These are phyloP conservation scores for Alcedo quadribrachys DNA, from an alignment of 2,797 vertebrate species.

Conservation along the genomic window DNA sequence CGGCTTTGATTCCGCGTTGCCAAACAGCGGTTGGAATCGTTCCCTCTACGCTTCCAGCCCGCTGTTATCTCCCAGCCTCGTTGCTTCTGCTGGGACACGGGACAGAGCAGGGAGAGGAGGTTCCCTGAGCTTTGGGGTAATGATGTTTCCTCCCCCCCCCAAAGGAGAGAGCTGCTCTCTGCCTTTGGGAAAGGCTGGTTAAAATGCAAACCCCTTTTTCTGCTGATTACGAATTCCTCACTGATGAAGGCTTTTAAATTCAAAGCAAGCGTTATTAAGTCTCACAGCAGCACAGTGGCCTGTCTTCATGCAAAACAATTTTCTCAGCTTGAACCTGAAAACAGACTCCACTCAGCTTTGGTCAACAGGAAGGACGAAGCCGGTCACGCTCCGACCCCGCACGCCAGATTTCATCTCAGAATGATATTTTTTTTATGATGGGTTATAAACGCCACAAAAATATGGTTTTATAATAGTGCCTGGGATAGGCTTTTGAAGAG, in stretches of 20 bases:
- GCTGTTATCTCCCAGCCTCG: neutral
- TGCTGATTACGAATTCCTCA: neutral
- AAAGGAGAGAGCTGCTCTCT: neutral
- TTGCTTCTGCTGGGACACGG: neutral
- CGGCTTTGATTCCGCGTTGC: neutral
- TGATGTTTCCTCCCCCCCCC: neutral
- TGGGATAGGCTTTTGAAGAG: conserved; percentile 17
- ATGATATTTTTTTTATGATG: neutral
- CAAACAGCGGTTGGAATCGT: neutral
- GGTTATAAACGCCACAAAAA: conserved; percentile 16
- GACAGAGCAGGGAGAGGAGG: neutral
- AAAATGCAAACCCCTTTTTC: neutral
- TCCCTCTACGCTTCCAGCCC: neutral
- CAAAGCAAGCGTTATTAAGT: neutral
- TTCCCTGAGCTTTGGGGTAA: neutral
- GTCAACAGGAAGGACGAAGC: neutral
- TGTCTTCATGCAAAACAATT: neutral
- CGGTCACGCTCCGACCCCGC: neutral
- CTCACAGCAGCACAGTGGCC: neutral
- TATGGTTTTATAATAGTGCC: neutral
- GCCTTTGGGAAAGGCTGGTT: neutral
- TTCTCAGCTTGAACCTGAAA: neutral
- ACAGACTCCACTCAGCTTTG: neutral
- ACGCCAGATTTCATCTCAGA: neutral
- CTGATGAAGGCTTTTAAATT: conserved; percentile 29